A percentile compares a stretch with the other conserved stretches of the same genome.
Evolutionary conservation across 2,797 vertebrate genomes (phyloP).

Genomic region (Liasis olivaceus): DNA sequence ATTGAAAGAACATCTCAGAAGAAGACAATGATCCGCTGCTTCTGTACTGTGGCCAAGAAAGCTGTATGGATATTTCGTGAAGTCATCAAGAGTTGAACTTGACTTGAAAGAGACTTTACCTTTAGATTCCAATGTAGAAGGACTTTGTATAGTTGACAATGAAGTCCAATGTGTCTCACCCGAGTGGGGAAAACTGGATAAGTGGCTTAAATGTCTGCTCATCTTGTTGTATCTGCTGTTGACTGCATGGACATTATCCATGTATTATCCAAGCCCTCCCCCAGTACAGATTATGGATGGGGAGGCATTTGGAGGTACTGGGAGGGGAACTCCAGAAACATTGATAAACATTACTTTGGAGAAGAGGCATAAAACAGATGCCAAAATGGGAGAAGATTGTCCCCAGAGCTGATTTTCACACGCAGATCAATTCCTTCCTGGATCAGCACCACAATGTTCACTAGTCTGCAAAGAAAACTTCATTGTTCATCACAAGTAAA

Average conservation of each 20-base stretch:
- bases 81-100: not conserved
- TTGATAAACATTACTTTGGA: not conserved
- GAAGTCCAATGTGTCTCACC: not conserved
- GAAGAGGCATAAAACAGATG: not conserved
- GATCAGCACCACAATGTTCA: not conserved
- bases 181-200: not conserved
- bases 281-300: not conserved
- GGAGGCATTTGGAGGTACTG: not conserved
- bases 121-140: not conserved
- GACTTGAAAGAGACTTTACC: not conserved
- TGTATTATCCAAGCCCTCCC: not conserved
- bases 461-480: not conserved
- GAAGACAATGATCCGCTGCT: not conserved
- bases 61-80: not conserved
- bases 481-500: not conserved
- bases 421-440: not conserved
- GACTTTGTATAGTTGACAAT: not conserved
- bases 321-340: not conserved
- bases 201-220: not conserved
- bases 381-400: not conserved
- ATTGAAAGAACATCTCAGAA: not conserved
- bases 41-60: not conserved
- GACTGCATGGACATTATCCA: not conserved
- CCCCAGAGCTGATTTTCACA: not conserved
- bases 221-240: not conserved